Percentiles rank a stretch among this genome's conserved stretches.
phyloP scores from a whole-genome alignment of 2,113 vertebrate genomes.

The mouse (Mus musculus) region DNA sequence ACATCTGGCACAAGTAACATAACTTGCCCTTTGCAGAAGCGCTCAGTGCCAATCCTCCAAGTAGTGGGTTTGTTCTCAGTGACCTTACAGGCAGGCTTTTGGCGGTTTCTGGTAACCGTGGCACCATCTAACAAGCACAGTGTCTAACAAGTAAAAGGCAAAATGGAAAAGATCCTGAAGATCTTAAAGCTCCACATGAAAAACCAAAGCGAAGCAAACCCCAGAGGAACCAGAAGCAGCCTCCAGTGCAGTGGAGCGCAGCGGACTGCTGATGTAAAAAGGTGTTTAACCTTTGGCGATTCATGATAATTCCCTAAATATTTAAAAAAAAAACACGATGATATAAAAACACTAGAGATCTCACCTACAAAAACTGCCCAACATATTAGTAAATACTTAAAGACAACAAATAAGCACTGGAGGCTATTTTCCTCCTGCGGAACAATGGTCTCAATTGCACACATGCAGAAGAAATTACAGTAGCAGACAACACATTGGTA shows the following conservation, averaged over 20 bases:
- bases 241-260: background rate
- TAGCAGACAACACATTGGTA: background rate
- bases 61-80: background rate
- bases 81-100: background rate
- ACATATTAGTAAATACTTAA: background rate
- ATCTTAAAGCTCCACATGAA: background rate
- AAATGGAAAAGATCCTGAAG: background rate
- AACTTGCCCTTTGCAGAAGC: background rate
- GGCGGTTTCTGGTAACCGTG: background rate
- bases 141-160: background rate
- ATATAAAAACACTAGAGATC: slow-evolving; percentile 50
- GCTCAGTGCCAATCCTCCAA: background rate
- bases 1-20: background rate
- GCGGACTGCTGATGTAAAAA: background rate
- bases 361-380: background rate
- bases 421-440: background rate
- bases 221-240: background rate
- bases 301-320: slow-evolving; percentile 9
- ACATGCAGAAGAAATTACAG: background rate
- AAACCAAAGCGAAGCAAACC: background rate
- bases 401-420: background rate
- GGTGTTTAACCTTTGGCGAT: slow-evolving; percentile 8
- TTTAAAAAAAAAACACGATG: background rate
- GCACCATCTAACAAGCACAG: background rate
- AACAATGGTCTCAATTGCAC: background rate